These are phyloP conservation scores for Petaurus breviceps DNA, from an alignment of 2,113 vertebrate species.

Conservation along the genomic window DNA sequence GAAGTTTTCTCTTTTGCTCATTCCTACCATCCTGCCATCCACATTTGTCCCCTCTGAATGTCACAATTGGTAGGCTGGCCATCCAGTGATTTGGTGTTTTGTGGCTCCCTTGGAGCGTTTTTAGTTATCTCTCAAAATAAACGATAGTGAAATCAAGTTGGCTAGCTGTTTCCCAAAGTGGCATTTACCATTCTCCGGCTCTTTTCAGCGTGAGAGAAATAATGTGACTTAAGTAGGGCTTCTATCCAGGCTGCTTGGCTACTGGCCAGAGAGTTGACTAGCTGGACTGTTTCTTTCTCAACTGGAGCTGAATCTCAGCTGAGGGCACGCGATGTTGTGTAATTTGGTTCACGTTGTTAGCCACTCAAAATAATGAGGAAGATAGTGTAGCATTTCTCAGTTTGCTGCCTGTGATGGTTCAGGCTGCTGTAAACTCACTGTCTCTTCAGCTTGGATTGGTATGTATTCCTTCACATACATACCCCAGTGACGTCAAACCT, in stretches of 20 bases:
- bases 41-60: conserved; percentile 71
- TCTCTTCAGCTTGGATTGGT: conserved; percentile 45
- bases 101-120: conserved; percentile 69
- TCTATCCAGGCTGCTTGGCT: conserved; percentile 85
- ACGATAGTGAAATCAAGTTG: conserved; percentile 84
- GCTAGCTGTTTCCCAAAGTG: conserved; percentile 82
- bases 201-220: conserved; percentile 83
- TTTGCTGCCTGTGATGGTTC: conserved; percentile 63
- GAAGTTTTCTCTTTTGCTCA: conserved; percentile 70
- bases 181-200: conserved; percentile 83
- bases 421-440: conserved; percentile 59
- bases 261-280: conserved; percentile 80
- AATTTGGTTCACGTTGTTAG: conserved; percentile 73
- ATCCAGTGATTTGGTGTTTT: conserved; percentile 81
- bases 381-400: conserved; percentile 57
- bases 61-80: conserved; percentile 69
- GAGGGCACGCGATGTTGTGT: conserved; percentile 75
- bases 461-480: neutral
- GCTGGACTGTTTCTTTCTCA: conserved; percentile 79
- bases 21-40: conserved; percentile 57
- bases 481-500: neutral
- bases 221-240: conserved; percentile 80
- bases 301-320: conserved; percentile 69
- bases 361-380: conserved; percentile 77
- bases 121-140: conserved; percentile 84